Evolutionary conservation across 2,888 invertebrate genomes (phyloP), one percentile per base, ranked within the genome.

Genomic region (Griposia aprilina): DNA sequence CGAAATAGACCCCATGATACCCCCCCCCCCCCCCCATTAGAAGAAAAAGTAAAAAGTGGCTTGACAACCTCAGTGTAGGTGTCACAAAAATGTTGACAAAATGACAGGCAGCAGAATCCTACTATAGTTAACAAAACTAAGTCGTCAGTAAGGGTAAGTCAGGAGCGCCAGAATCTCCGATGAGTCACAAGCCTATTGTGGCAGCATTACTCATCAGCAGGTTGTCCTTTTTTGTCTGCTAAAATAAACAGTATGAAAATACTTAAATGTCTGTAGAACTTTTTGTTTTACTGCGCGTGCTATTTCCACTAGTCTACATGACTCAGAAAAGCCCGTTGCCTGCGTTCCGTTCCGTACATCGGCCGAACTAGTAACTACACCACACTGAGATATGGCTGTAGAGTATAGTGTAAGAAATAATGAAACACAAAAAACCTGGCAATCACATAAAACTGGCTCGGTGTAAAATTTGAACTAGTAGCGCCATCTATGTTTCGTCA

Each of bases 181-280:
- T 82, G 79, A 66, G 59, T 82, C 83, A 76, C 45, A 6, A 20
- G 63, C 30, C 11, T 30, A n/a, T 20, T 55, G n/a, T n/a, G 8
- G 2, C 17, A n/a, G 30, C 41, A n/a, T 76, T 50, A 76, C 57
- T 82, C 82, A 82, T 23, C 63, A 74, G 50, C 15, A 3, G 13
- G 15, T 17, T 72, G 17, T 76, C 60, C 62, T 63, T 82, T 78
- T 82, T 65, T 57, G 77, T 76, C 41, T 76, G 55, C 50, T 1
- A 41, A 82, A 82, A 76, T 65, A 76, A 82, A 52, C 82, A 23
- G 48, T 23, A 20, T 62, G 52, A 55, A 48, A 76, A 76, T 63
- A 57, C 48, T 80, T 7, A 36, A 68, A 68, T 36, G 62, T 36
- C 78, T 75, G 26, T 26, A 36, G 36, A 62, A 75, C 62, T 48